Evolutionary conservation across 2,113 vertebrate species (phyloP).

Genomic region (Cyprinodon variegatus): DNA sequence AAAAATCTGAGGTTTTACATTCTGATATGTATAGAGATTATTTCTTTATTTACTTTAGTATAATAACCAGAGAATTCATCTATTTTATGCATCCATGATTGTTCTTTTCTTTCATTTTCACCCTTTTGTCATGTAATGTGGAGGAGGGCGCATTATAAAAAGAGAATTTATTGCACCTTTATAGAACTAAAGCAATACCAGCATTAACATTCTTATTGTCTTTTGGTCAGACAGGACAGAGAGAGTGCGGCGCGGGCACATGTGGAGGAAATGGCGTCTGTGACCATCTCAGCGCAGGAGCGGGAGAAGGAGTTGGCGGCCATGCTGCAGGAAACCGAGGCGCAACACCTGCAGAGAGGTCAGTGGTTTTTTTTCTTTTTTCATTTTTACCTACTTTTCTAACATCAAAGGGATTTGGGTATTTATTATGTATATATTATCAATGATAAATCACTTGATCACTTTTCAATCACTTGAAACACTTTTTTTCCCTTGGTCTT

Average conservation of each 20-base stretch:
- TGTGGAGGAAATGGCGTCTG: slow-evolving; percentile 83
- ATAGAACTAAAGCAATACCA: background rate
- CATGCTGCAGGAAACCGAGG: slow-evolving; percentile 90
- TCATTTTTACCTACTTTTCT: background rate
- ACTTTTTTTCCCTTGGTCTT: background rate
- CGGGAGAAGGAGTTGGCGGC: slow-evolving; percentile 88
- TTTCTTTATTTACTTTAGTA: background rate
- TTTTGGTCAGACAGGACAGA: slow-evolving; percentile 84
- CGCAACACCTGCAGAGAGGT: slow-evolving; percentile 91
- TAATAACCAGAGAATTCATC: background rate
- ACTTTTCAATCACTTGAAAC: too few species aligned
- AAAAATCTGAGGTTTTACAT: too few species aligned
- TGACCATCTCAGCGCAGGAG: slow-evolving; percentile 85
- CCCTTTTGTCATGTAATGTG: background rate
- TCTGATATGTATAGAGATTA: too few species aligned
- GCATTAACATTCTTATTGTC: slow-evolving; percentile 13
- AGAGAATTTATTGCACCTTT: background rate
- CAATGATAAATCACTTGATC: too few species aligned
- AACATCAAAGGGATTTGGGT: background rate
- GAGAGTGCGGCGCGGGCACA: slow-evolving; percentile 84
- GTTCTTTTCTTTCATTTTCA: background rate
- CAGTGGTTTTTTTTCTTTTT: slow-evolving; percentile 54
- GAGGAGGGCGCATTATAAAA: background rate
- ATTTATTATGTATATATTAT: background rate
- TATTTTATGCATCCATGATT: background rate